These are phyloP conservation scores for Dolichopus griseipennis DNA, from an alignment of 2,888 invertebrate genomes.

Conservation along the genomic window DNA sequence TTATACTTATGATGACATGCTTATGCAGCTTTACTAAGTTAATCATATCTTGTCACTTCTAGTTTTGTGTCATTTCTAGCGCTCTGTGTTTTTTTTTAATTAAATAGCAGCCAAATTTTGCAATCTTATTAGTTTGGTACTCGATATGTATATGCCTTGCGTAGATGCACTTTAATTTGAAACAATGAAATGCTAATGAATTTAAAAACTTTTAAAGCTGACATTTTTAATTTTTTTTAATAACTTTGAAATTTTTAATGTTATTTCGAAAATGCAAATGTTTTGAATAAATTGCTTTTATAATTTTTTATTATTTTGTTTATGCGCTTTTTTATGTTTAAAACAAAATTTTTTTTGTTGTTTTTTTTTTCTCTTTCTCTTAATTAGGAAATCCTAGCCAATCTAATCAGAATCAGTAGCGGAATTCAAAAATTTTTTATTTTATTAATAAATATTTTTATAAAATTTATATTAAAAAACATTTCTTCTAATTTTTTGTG, in stretches of 20 bases:
- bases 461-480: background rate
- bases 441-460: background rate
- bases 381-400: slow-evolving; percentile 42
- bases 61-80: too few species aligned
- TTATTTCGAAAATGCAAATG: slow-evolving; percentile 22
- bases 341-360: slow-evolving; percentile 11
- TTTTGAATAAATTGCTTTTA: slow-evolving; percentile 25
- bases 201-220: too few species aligned
- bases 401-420: slow-evolving; percentile 40
- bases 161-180: too few species aligned
- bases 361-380: slow-evolving; percentile 16
- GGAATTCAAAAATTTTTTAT: slow-evolving; percentile 10
- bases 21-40: too few species aligned
- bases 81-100: too few species aligned
- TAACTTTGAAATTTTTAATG: slow-evolving; percentile 18
- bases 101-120: too few species aligned
- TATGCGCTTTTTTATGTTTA: slow-evolving; percentile 29
- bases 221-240: background rate
- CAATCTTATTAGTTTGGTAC: too few species aligned
- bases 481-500: background rate
- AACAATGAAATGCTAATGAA: too few species aligned
- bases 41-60: too few species aligned
- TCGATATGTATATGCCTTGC: too few species aligned
- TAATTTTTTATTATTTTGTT: slow-evolving; percentile 29
- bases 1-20: too few species aligned